Base-by-base conservation (phyloP, 1,140 invertebrate genomes). In the Contarinia nasturtii region DNA sequence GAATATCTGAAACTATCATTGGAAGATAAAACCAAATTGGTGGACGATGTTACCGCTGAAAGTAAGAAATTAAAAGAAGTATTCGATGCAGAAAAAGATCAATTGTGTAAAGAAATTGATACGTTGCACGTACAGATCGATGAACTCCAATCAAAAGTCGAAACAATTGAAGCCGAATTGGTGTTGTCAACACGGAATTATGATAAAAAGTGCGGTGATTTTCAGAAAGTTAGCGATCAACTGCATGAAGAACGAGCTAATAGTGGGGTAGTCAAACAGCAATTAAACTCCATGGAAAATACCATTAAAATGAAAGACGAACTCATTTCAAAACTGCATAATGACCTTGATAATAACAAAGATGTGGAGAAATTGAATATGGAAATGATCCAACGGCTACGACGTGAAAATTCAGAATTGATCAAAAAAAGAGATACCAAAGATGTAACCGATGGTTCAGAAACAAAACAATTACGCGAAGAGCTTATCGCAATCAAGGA, bases 101-200 rank as follows among this genome's bases (percentile, higher is more conserved):
- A 40, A 44, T 34, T 14, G 60, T 63, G 45, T 61, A 68, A 22
- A 62, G 69, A 78, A 54, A 69, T 77, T 33, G 58, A 66, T 44
- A 64, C 72, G 54, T 53, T 76, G 38, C 69, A 74, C 44, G 72
- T 27, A 10, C 38, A 40, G 12, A 40, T 40, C n/a, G 44, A 48
- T 33, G 18, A 44, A 44, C 12, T 44, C 1, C 4, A 18, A 22
- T 27, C 15, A 19, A 33, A 45, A n/a, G 33, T 18, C 5, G 40
- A 18, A 40, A 21, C 19, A 27, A n/a, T 27, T 15, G 22, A 34
- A 27, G 33, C 38, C 3, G 38, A 40, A 40, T 44, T 44, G 27
- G 27, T 27, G 27, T 3, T 27, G 10, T 27, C 27, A 3, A 27
- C 27, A 3, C 3, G 10, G 10, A 45, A 34, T 33, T n/a, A 2